These are phyloP conservation scores for Polyergus mexicanus DNA, from an alignment of 1,140 invertebrate genomes.

Conservation along the genomic window DNA sequence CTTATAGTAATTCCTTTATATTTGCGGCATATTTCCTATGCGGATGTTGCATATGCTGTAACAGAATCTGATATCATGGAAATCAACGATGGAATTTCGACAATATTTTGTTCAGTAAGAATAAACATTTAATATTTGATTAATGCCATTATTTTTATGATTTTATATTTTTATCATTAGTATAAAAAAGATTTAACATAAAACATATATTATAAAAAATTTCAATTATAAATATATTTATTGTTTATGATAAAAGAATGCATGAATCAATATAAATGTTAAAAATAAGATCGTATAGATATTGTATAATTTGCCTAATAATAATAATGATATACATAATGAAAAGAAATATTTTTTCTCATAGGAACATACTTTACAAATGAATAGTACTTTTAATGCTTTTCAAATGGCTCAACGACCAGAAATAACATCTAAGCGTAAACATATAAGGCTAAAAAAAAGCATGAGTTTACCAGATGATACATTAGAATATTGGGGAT, in stretches of 20 bases:
- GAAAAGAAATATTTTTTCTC: slow-evolving; percentile 54
- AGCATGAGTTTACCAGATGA: slow-evolving; percentile 94
- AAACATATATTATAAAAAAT: neutral
- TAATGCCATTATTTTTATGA: slow-evolving; percentile 21
- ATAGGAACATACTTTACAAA: slow-evolving; percentile 91
- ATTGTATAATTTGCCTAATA: neutral
- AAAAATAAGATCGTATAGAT: neutral
- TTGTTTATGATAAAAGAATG: neutral
- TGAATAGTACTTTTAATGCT: slow-evolving; percentile 93
- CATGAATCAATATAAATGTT: neutral
- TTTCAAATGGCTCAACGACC: slow-evolving; percentile 92
- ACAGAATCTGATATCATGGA: slow-evolving; percentile 94
- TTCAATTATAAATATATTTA: neutral
- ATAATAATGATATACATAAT: too few species aligned
- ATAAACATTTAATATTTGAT: slow-evolving; percentile 34
- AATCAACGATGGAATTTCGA: slow-evolving; percentile 92
- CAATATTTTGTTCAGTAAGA: slow-evolving; percentile 90
- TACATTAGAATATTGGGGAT: slow-evolving; percentile 95
- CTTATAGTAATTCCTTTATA: slow-evolving; percentile 92
- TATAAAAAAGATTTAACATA: slow-evolving; percentile 3
- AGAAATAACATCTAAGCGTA: slow-evolving; percentile 89
- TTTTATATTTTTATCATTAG: neutral
- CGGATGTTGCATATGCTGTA: slow-evolving; percentile 91
- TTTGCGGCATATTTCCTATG: slow-evolving; percentile 91
- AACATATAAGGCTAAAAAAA: slow-evolving; percentile 92